Percentiles rank a stretch among this genome's conserved stretches.
phyloP scores from a whole-genome alignment of 2,113 vertebrate species.

The Sclerurus mexicanus region DNA sequence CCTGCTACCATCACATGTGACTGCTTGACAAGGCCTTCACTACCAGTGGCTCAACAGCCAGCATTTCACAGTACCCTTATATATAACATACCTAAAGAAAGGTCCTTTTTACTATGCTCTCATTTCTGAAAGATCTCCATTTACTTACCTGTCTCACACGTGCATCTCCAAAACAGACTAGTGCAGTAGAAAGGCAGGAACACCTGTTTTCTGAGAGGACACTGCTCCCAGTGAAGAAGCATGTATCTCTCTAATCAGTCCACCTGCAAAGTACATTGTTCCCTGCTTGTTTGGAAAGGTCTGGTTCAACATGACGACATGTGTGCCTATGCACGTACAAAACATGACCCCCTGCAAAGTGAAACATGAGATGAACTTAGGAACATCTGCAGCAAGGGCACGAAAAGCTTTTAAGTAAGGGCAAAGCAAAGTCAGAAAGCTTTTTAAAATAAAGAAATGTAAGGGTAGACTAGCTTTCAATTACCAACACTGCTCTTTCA shows the following conservation, averaged over 20 bases:
- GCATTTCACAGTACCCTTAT: background rate
- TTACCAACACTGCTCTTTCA: background rate
- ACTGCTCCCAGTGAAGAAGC: background rate
- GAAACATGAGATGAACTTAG: background rate
- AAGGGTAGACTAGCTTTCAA: background rate
- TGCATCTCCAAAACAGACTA: background rate
- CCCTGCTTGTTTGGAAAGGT: background rate
- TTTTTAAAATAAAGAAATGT: background rate
- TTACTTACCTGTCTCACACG: background rate
- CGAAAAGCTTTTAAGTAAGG: background rate
- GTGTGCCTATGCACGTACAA: background rate
- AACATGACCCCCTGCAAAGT: background rate
- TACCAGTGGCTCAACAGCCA: background rate
- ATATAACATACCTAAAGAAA: background rate
- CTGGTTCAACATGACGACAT: background rate
- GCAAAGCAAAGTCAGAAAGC: background rate
- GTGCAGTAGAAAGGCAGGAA: background rate
- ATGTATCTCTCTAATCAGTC: background rate
- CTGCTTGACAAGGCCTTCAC: background rate
- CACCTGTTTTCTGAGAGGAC: background rate
- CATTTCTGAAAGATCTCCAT: background rate
- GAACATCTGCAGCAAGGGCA: background rate
- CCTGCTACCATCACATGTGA: background rate
- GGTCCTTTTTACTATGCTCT: background rate
- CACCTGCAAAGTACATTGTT: background rate